Evolutionary conservation across 2,113 vertebrate genomes (phyloP).

Genomic region (Carettochelys insculpta): DNA sequence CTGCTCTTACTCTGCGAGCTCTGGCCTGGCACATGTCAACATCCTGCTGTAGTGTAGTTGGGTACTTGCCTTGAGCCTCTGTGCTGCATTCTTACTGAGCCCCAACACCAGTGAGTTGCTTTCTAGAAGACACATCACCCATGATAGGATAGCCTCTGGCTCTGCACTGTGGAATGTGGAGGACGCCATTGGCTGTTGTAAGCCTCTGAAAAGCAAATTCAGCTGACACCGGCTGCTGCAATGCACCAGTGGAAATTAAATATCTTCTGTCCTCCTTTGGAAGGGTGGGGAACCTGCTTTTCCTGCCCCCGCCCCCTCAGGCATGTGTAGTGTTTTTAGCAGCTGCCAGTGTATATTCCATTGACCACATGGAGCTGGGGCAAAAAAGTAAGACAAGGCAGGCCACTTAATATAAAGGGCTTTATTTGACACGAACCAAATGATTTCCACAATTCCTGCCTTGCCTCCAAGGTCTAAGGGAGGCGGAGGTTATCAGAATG

Average conservation of each 20-base stretch:
- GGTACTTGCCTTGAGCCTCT: background rate
- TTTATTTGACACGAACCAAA: slow-evolving; percentile 28
- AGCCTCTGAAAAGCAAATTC: background rate
- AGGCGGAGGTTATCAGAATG: too few relatives aligned
- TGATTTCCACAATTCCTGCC: background rate
- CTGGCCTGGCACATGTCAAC: background rate
- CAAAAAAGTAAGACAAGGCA: accelerated
- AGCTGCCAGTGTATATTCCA: accelerated
- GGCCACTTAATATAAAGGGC: background rate
- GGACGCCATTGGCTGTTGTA: accelerated
- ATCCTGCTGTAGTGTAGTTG: background rate
- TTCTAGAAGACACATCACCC: background rate
- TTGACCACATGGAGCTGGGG: background rate
- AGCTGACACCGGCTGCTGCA: background rate
- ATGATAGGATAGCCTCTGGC: background rate
- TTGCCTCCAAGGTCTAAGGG: background rate
- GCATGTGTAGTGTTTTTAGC: background rate
- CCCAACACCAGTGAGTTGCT: background rate
- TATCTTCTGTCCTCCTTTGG: background rate
- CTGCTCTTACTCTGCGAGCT: too few relatives aligned
- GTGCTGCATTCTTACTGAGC: background rate
- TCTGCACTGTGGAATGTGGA: background rate
- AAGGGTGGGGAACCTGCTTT: accelerated
- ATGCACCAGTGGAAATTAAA: background rate
- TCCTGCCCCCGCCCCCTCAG: accelerated